phyloP scores from a whole-genome alignment of 1,140 invertebrate species.

The Ostrea edulis region DNA sequence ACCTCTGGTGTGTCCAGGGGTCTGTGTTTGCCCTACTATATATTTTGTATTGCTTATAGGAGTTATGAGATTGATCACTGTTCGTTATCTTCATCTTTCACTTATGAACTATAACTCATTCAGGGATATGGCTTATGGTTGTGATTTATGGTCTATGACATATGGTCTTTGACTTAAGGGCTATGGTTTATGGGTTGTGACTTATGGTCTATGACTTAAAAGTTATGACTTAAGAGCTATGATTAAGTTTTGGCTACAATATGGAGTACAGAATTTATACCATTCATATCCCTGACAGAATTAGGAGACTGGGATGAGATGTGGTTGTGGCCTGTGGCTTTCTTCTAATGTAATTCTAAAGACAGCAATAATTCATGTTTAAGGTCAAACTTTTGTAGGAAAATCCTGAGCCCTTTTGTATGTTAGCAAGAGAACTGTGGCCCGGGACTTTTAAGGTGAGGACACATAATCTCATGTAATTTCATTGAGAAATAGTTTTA shows the following conservation, averaged over 20 bases:
- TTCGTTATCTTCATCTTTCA: too few relatives aligned
- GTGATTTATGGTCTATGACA: background rate
- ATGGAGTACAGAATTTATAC: background rate
- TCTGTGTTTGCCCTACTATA: too few relatives aligned
- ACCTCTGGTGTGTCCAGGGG: too few relatives aligned
- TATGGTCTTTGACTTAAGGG: too few relatives aligned
- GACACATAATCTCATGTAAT: background rate
- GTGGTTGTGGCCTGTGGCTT: background rate
- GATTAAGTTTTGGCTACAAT: background rate
- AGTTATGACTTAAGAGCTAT: too few relatives aligned
- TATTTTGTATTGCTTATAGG: too few relatives aligned
- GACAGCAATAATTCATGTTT: background rate
- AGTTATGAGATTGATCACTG: too few relatives aligned
- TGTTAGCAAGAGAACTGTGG: conserved; percentile 76
- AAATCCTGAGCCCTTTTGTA: conserved; percentile 80
- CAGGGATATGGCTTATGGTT: background rate
- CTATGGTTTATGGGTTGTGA: background rate
- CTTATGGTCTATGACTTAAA: background rate
- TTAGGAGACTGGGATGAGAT: too few relatives aligned
- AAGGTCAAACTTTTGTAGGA: conserved; percentile 66
- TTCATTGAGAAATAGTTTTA: background rate
- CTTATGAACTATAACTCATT: too few relatives aligned
- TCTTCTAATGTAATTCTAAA: background rate
- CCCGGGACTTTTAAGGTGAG: conserved; percentile 76
- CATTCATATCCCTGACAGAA: too few relatives aligned